These are phyloP conservation scores for Seladonia tumulorum DNA, from an alignment of 2,888 invertebrate genomes.

Conservation along the genomic window DNA sequence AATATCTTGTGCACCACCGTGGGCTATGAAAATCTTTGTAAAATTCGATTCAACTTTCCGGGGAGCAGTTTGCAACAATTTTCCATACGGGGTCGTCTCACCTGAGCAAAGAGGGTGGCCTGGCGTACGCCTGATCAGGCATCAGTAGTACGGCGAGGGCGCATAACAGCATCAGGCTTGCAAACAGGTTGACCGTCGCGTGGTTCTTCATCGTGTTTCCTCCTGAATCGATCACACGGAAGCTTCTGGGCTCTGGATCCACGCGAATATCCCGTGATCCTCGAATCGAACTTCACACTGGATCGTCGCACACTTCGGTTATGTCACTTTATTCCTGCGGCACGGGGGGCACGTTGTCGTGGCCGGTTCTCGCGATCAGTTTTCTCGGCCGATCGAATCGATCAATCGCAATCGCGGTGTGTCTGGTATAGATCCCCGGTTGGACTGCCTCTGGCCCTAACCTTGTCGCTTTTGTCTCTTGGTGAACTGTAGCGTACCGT, in stretches of 20 bases:
- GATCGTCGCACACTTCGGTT: background rate
- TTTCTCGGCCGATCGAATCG: background rate
- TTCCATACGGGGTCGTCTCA: constrained; percentile 50
- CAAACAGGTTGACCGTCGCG: constrained; percentile 20
- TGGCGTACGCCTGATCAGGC: constrained; percentile 70
- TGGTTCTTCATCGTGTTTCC: background rate
- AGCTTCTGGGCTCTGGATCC: background rate
- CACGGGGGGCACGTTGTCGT: background rate
- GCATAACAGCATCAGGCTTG: constrained; percentile 49
- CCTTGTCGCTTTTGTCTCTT: constrained; percentile 79
- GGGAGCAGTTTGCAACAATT: background rate
- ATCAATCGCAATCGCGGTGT: background rate
- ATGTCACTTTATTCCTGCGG: constrained; percentile 2
- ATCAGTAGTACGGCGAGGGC: constrained; percentile 68
- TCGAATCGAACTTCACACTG: background rate
- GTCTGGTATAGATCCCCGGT: background rate
- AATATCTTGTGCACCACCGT: background rate
- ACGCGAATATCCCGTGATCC: background rate
- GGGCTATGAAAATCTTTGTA: background rate
- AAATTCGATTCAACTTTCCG: background rate
- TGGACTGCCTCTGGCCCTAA: constrained; percentile 39
- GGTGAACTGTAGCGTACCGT: constrained; percentile 81
- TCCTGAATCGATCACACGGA: background rate
- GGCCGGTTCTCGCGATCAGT: background rate
- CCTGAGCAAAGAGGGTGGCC: constrained; percentile 73